Evolutionary conservation across 2,113 vertebrate species (phyloP), one percentile per base, ranked within the genome.

Genomic region (Epinephelus lanceolatus): DNA sequence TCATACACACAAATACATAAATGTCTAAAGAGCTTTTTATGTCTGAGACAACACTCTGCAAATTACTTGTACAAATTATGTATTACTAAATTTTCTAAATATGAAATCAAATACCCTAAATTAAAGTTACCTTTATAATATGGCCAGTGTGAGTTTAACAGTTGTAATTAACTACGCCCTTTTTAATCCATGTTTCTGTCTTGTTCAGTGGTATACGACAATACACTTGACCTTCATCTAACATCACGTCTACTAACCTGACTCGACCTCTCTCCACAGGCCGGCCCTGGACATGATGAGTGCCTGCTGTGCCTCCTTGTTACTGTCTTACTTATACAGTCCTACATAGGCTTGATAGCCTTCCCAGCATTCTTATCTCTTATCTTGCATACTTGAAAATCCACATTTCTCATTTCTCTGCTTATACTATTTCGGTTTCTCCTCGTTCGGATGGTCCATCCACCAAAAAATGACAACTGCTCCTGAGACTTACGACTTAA

Each of bases 201-300:
- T 42, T 71, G 27, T 67, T 69, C 7, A 18, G 27, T 47, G 40
- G 2, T 27, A 49, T 37, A 56, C 30, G 51, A 55, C 51, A 63
- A 76, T 51, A 53, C 30, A 73, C 30, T 1, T 80, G 76, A 88
- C 83, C 71, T 85, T 76, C 51, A 85, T 79, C 79, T 62, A 80
- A 70, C 59, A 75, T 78, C 23, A 52, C 52, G 27, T 79, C 21
- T 59, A 14, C 59, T 86, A 81, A 89, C 33, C 59, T 73, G 57
- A 72, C n/a, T 55, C 0, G 42, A 68, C 51, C 62, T 67, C 33
- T 73, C 79, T 53, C 79, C 51, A 17, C 63, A 74, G 57, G 68
- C 18, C 4, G 52, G 30, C 62, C 53, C 3, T 42, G 33, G 8
- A 60, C 40, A 78, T 56, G 11, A 49, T 1, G 6, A 4, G 27